Evolutionary conservation across 1,140 invertebrate genomes (phyloP), one percentile per base, ranked within the genome.

Genomic region (Drosophila rhopaloa): DNA sequence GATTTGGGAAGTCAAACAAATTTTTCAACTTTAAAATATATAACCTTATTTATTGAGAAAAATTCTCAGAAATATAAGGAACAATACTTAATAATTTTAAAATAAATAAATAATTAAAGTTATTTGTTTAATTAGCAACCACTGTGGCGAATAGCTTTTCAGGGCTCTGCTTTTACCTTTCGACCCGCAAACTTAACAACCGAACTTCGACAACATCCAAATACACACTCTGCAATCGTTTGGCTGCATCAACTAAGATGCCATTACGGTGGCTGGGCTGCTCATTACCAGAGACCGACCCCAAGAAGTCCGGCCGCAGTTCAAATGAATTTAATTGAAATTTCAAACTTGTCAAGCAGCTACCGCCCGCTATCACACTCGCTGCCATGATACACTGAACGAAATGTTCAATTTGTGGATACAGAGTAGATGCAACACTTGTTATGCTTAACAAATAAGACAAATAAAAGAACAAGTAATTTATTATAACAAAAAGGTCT

Each of bases 241-340:
- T 66, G 43, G 43, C 43, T 71, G 38, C 70, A 74, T 76, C 54
- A 51, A 65, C 51, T 65, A 66, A 76, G 73, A 78, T 78, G 74
- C 44, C 73, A 70, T 68, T 76, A 55, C 73, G 55, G 24, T 77
- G 41, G 38, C 35, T 50, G 24, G 24, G 38, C 51, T 43, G 37
- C 73, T 76, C 73, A 76, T 76, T 76, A 76, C 71, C 73, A 35
- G 71, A 19, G 48, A 58, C 58, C 67, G 66, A 60, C 11, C 37
- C 65, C 78, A 70, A 57, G 67, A 71, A 71, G 67, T 65, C 72
- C 53, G 68, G 80, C 84, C 84, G 80, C 84, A 88, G 84, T 88
- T 88, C 84, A 88, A 88, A 89, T 89, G 84, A 84, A 84, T 89
- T 89, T 89, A 89, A 89, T 89, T 84, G 84, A 89, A 89, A 89